Evolutionary conservation across 2,888 invertebrate species (phyloP).

Genomic region (Scaptomyza flava): DNA sequence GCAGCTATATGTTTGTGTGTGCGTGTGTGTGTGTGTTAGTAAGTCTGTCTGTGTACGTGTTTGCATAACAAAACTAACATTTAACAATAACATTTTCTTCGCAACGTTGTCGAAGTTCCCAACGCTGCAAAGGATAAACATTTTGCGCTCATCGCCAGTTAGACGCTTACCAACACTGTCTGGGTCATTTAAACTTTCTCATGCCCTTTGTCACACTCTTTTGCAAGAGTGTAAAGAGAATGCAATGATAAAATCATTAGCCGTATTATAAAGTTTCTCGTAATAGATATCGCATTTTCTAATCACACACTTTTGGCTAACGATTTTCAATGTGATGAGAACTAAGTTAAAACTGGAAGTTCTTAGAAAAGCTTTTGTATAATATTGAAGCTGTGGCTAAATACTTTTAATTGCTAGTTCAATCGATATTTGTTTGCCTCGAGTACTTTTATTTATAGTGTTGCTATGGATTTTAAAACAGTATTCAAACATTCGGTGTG

Average conservation of each 20-base stretch:
- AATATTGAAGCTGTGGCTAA: too few relatives aligned
- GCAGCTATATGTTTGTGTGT: neutral
- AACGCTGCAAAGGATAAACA: constrained; percentile 72
- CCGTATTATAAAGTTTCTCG: too few relatives aligned
- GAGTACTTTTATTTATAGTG: too few relatives aligned
- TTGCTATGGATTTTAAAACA: neutral
- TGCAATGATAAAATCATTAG: too few relatives aligned
- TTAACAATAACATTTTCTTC: constrained; percentile 76
- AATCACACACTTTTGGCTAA: too few relatives aligned
- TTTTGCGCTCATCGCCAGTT: constrained; percentile 47
- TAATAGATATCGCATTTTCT: too few relatives aligned
- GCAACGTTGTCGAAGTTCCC: constrained; percentile 69
- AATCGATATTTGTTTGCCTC: too few relatives aligned
- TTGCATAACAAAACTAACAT: constrained; percentile 78
- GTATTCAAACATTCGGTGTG: constrained; percentile 23
- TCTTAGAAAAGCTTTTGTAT: too few relatives aligned
- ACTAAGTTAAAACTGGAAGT: too few relatives aligned
- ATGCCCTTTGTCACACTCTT: neutral
- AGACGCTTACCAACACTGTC: constrained; percentile 22
- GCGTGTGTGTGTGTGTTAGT: constrained; percentile 9
- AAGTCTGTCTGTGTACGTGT: constrained; percentile 58
- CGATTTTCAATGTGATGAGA: too few relatives aligned
- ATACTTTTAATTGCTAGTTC: too few relatives aligned
- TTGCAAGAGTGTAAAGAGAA: neutral
- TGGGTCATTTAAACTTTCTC: neutral